Conservation (phyloP, 2,888 invertebrate species). For the Drosophila recens region DNA sequence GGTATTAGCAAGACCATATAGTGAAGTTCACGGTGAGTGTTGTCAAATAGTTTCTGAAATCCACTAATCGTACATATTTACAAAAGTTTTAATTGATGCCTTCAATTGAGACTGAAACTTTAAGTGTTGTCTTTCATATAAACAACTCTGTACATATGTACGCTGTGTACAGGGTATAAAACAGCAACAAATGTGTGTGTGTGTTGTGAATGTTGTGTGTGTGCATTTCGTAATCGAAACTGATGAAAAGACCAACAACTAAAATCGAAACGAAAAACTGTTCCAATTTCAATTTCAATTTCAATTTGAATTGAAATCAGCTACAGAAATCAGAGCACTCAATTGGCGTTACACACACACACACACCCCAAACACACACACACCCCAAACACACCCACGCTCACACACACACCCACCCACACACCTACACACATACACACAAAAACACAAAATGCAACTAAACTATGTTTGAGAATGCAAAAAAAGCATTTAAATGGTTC, state of each 20-base stretch:
- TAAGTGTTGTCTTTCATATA: neutral
- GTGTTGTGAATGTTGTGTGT: constrained; percentile 3
- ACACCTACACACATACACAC: constrained; percentile 1
- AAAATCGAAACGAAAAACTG: constrained; percentile 43
- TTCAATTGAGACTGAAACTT: neutral
- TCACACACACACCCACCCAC: neutral
- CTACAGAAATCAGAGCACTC: constrained; percentile 52
- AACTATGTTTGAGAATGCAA: constrained; percentile 42
- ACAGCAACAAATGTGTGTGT: constrained; percentile 1
- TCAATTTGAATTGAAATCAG: constrained; percentile 51
- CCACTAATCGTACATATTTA: neutral
- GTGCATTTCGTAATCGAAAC: constrained; percentile 45
- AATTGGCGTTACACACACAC: constrained; percentile 28
- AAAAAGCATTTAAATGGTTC: constrained; percentile 49
- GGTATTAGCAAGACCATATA: neutral
- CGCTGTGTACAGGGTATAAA: constrained; percentile 29
- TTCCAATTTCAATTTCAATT: constrained; percentile 59
- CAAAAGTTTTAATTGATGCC: neutral
- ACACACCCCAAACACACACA: neutral
- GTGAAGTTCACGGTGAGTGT: neutral
- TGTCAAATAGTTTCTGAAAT: neutral
- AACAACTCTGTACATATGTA: neutral
- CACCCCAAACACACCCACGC: constrained; percentile 1
- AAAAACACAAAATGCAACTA: constrained; percentile 42
- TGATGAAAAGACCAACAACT: constrained; percentile 38